Evolutionary conservation across 1,140 invertebrate species (phyloP), one percentile per base, ranked within the genome.

Genomic region (Stegodyphus dumicola): DNA sequence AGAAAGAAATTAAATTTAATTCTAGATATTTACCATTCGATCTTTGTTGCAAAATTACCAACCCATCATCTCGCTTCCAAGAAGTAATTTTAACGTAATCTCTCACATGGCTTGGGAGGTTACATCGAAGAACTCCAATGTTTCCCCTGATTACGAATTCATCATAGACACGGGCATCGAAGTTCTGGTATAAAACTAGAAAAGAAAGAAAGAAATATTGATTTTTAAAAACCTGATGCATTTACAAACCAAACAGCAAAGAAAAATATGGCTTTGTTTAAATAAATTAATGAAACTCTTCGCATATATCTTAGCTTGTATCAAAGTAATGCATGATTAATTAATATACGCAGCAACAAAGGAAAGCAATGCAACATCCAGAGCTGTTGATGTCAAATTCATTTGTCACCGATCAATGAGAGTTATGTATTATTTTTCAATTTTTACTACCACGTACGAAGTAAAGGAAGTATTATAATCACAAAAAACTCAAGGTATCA

Each of bases 101-200:
- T 56, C 89, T 88, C 56, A 91, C 91, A 85, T 90, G 91, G 54
- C 88, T 89, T 2, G 91, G 92, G 56, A 92, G 90, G 77, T 88
- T 88, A 87, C 92, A 92, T 77, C 89, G 89, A 33, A 92, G 88
- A n/a, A 92, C 89, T 13, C 91, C 92, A 1, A 91, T 91, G 86
- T 91, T 91, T 2, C 91, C 91, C 7, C 87, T 84, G 77, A 91
- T 92, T 17, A 91, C 90, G 89, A 90, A 92, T 7, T 90, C 91
- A 79, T 92, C 90, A 81, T 90, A 91, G 0, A 91, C 89, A 15
- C 90, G 89, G 7, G 92, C 90, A 89, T 94, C 94, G 92, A 97
- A 98, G 87, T 93, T 93, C 93, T 96, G 95, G 89, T 95, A 94
- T 89, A 97, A 96, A 91, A 96, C 96, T 89, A 80, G 65, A 87